Conservation (phyloP, 2,888 invertebrate genomes). For the Neria commutata region DNA sequence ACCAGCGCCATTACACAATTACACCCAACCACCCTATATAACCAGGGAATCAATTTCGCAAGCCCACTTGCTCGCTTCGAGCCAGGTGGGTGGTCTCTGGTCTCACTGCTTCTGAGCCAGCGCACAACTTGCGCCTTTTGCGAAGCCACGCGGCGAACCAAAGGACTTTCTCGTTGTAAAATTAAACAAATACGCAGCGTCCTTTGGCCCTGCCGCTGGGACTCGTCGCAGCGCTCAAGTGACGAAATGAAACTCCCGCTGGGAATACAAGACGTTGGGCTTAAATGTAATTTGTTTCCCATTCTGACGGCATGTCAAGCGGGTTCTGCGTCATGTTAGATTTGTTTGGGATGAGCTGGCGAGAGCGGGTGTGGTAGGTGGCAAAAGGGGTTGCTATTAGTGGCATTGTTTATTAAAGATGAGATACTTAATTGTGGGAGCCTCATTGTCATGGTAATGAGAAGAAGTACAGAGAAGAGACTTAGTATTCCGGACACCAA, state of each 20-base stretch:
- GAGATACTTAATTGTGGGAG: no score
- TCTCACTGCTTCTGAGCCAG: no score
- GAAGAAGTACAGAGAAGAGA: no score
- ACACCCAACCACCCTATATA: constrained; percentile 5
- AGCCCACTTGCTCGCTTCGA: not conserved
- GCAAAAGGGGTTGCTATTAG: not conserved
- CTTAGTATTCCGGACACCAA: no score
- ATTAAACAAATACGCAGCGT: constrained; percentile 20
- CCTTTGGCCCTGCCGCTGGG: constrained; percentile 37
- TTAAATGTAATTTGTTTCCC: constrained; percentile 26
- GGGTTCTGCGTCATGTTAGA: not conserved
- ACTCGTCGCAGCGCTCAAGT: constrained; percentile 30
- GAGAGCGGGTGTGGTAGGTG: no score
- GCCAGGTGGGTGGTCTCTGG: not conserved
- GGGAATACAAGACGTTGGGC: constrained; percentile 32
- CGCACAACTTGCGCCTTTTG: no score
- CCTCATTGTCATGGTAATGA: no score
- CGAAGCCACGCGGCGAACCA: not conserved
- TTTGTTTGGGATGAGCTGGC: no score
- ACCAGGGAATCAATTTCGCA: not conserved
- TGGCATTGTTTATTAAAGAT: no score
- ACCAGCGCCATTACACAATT: not conserved
- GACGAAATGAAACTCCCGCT: constrained; percentile 46
- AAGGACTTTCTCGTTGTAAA: constrained; percentile 22
- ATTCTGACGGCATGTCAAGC: constrained; percentile 9